These are phyloP conservation scores for Bombus fervidus DNA, from an alignment of 1,140 invertebrate genomes.

Conservation along the genomic window DNA sequence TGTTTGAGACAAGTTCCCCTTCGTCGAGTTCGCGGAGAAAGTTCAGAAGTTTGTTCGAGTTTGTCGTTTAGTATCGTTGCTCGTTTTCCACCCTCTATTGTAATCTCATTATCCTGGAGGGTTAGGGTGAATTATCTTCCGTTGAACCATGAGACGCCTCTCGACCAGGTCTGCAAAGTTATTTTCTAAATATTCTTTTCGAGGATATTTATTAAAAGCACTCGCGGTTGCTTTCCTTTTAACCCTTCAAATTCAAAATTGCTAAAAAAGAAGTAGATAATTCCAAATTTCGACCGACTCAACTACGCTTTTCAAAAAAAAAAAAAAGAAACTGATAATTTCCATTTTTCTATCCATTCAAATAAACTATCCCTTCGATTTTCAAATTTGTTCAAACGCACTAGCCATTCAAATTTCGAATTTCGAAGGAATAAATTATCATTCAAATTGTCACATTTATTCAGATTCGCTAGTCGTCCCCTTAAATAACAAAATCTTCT, in stretches of 20 bases:
- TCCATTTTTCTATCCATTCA: not conserved
- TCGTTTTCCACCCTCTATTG: not conserved
- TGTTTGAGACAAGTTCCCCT: not conserved
- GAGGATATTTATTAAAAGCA: not conserved
- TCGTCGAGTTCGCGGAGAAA: not conserved
- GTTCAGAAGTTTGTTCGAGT: not conserved
- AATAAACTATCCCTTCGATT: not conserved
- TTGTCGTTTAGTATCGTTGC: not conserved
- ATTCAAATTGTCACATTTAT: no score
- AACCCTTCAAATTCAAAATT: not conserved
- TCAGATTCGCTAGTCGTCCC: not conserved
- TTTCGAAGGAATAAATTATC: accelerated
- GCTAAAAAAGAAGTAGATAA: not conserved
- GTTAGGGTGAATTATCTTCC: not conserved
- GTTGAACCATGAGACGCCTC: not conserved
- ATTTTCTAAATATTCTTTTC: not conserved
- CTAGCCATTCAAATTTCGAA: not conserved
- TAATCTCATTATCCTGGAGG: not conserved
- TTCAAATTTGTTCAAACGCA: not conserved
- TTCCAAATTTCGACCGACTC: not conserved
- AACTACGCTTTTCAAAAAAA: not conserved
- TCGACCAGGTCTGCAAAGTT: not conserved
- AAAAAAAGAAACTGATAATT: not conserved
- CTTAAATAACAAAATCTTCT: not conserved
- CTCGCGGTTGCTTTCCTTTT: not conserved